Base-by-base conservation (phyloP, 2,888 invertebrate species). In the Meteorus cinctellus region DNA sequence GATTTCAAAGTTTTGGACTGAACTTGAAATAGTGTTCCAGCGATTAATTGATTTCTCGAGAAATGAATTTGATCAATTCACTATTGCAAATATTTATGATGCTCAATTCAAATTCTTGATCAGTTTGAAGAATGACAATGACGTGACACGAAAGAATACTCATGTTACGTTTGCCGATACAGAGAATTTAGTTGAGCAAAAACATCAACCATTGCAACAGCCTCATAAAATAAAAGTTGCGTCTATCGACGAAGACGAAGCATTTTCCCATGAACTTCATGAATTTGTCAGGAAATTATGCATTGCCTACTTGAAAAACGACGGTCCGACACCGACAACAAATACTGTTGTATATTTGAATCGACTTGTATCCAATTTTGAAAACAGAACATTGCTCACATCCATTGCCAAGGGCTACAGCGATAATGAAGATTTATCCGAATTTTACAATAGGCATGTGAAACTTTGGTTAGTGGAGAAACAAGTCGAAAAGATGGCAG, bases 321-420 rank as follows among this genome's bases (percentile, higher is more conserved):
- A 29, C 8, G 10, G 29, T 5, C 10, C 24, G n/a, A 91, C 91
- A 73, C 92, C 92, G 0, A 87, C 88, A 4, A 86, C 90, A 2
- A 89, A 90, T 1, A 89, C 90, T 3, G 90, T 93, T 34, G 87
- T 90, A 10, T 90, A 92, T 70, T 82, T 94, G 4, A 90, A 91
- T 66, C 89, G 91, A 10, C 84, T 95, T 5, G 87, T 94, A 0
- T 86, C 89, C 48, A 91, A 92, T 82, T 94, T 94, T 82, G 92
- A 92, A 66, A 91, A 91, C 70, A 83, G 87, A 16, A 87, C 90
- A 14, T 90, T 94, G 76, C 93, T 92, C 76, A 76, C 85, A 14
- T 88, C 88, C 60, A 77, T 92, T 24, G 90, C 91, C 0, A 87
- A 87, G 16, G 82, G 82, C 1, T 84, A 85, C 4, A 84, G 86